Evolutionary conservation across 2,113 vertebrate genomes (phyloP).

Genomic region (Amblyornis subalaris): DNA sequence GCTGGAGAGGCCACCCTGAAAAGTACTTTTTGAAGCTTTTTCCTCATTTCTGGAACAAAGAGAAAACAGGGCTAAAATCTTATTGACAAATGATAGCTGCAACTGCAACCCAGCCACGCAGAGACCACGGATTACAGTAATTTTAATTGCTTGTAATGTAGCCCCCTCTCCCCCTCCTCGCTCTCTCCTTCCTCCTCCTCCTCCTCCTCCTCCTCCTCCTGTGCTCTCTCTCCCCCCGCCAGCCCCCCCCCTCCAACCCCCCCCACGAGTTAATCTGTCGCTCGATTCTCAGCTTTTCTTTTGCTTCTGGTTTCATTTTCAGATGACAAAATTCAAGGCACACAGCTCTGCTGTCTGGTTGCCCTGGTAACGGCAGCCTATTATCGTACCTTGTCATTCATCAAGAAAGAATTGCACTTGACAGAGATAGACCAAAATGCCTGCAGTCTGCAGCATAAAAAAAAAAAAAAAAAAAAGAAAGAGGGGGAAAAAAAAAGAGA

Average conservation of each 20-base stretch:
- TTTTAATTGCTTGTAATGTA: slow-evolving; percentile 73
- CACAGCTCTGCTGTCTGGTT: slow-evolving; percentile 93
- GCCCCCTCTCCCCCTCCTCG: slow-evolving; percentile 11
- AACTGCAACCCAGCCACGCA: background rate
- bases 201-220: background rate
- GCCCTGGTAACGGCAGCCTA: slow-evolving; percentile 91
- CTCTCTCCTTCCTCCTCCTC: slow-evolving; percentile 27
- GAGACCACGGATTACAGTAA: slow-evolving; percentile 18
- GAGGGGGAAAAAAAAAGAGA: background rate
- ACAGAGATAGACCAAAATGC: slow-evolving; percentile 82
- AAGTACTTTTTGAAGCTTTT: slow-evolving; percentile 1
- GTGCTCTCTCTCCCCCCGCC: background rate
- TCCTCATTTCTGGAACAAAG: slow-evolving; percentile 37
- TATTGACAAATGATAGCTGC: slow-evolving; percentile 28
- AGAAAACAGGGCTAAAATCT: background rate
- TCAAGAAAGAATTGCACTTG: slow-evolving; percentile 94
- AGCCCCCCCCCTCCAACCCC: no score
- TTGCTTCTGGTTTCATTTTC: slow-evolving; percentile 90
- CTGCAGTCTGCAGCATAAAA: slow-evolving; percentile 71
- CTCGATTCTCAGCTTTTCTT: slow-evolving; percentile 80
- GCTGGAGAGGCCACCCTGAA: background rate
- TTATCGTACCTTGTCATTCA: slow-evolving; percentile 99
- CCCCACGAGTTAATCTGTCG: slow-evolving; percentile 72
- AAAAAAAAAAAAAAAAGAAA: background rate
- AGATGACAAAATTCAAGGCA: slow-evolving; percentile 85